Evolutionary conservation across 2,797 vertebrate genomes (phyloP).

Genomic region (Myotis pilosus): DNA sequence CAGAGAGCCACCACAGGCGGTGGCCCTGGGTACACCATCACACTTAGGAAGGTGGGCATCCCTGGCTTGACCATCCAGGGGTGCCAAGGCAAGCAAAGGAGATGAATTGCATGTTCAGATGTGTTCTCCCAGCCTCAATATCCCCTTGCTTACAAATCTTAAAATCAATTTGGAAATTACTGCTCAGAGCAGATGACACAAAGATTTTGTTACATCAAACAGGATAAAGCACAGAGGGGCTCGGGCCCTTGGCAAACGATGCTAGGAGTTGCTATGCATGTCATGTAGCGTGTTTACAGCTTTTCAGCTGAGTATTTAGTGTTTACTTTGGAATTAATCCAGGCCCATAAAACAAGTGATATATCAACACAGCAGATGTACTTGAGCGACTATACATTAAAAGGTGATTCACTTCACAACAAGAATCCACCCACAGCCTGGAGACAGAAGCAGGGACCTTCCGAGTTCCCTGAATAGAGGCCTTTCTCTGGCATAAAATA

Average conservation of each 20-base stretch:
- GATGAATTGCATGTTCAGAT: rapidly evolving
- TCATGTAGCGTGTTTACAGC: slow-evolving; percentile 67
- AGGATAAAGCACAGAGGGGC: slow-evolving; percentile 46
- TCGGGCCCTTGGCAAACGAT: slow-evolving; percentile 45
- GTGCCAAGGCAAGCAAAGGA: not conserved
- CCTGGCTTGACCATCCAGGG: rapidly evolving
- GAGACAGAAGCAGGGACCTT: not conserved
- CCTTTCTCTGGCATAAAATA: not conserved
- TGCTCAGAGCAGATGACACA: slow-evolving; percentile 1
- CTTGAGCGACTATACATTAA: slow-evolving; percentile 59
- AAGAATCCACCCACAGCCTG: not conserved
- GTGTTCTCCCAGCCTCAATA: not conserved
- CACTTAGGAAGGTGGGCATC: not conserved
- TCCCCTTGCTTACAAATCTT: not conserved
- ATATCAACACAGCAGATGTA: slow-evolving; percentile 70
- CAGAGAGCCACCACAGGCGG: rapidly evolving
- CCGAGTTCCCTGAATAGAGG: not conserved
- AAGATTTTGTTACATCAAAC: slow-evolving; percentile 26
- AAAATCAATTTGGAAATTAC: not conserved
- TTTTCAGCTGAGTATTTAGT: slow-evolving; percentile 71
- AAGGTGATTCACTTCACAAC: slow-evolving; percentile 56
- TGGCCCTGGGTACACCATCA: rapidly evolving
- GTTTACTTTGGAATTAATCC: slow-evolving; percentile 83
- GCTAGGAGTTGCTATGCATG: slow-evolving; percentile 54
- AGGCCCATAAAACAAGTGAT: slow-evolving; percentile 77